These are phyloP conservation scores for Nycticorax nycticorax DNA, from an alignment of 2,113 vertebrate species.

Conservation along the genomic window DNA sequence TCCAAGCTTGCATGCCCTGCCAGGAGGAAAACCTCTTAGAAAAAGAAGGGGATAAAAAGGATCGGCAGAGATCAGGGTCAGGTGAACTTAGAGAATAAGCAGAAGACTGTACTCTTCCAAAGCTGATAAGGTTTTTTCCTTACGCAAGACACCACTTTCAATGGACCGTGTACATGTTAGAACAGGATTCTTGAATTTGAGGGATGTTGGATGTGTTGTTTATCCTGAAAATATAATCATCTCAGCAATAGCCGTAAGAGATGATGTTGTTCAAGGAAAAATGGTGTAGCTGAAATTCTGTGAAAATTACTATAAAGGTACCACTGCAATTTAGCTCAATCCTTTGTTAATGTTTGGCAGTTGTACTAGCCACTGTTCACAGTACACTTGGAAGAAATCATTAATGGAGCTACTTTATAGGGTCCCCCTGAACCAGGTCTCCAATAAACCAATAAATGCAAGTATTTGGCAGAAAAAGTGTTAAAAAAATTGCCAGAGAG, in stretches of 20 bases:
- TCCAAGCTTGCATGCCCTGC: background rate
- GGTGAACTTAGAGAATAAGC: background rate
- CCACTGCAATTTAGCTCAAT: background rate
- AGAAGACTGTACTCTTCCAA: background rate
- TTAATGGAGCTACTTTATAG: background rate
- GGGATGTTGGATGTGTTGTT: background rate
- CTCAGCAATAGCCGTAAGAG: background rate
- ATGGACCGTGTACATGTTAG: background rate
- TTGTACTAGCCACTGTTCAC: background rate
- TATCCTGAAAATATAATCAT: background rate
- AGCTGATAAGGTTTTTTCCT: background rate
- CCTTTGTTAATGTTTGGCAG: background rate
- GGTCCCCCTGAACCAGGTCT: background rate
- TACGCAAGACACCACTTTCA: background rate
- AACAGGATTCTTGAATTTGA: background rate
- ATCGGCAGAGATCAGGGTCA: background rate
- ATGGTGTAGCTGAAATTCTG: background rate
- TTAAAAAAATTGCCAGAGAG: background rate
- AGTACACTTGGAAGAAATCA: background rate
- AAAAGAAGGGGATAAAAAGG: background rate
- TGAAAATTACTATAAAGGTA: background rate
- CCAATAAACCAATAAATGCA: background rate
- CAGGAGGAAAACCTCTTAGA: background rate
- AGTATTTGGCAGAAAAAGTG: rapidly evolving
- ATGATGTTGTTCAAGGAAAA: background rate